These are phyloP conservation scores for Trachemys scripta DNA, from an alignment of 2,113 vertebrate species.

Conservation along the genomic window DNA sequence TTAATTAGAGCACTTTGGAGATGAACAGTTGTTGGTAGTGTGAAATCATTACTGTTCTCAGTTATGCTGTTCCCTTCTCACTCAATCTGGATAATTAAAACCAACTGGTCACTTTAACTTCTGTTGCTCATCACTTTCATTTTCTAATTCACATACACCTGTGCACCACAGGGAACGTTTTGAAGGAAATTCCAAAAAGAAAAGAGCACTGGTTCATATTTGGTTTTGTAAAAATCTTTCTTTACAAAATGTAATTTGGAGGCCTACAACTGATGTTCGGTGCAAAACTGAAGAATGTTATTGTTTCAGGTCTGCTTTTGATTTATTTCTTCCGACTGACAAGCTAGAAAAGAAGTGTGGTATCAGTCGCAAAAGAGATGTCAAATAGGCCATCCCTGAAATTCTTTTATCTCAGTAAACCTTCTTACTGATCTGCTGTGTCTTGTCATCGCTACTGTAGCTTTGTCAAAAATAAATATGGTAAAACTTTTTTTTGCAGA, in stretches of 20 bases:
- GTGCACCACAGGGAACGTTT: rapidly evolving
- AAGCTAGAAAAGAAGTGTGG: neutral
- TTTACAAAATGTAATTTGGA: neutral
- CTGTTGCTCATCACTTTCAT: neutral
- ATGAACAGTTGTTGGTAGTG: neutral
- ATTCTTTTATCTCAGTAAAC: neutral
- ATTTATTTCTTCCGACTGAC: neutral
- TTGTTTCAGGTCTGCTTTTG: neutral
- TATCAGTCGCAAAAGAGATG: neutral
- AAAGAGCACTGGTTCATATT: neutral
- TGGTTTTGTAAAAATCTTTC: neutral
- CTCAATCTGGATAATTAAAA: neutral
- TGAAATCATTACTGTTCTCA: neutral
- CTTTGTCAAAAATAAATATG: neutral
- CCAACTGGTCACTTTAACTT: neutral
- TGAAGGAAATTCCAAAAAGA: neutral
- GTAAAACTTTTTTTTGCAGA: neutral
- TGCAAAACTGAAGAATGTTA: neutral
- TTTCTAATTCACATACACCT: neutral
- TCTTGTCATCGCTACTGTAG: neutral
- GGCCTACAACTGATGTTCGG: neutral
- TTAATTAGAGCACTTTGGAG: neutral
- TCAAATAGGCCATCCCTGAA: neutral
- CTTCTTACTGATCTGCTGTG: neutral
- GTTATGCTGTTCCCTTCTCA: neutral